phyloP scores from a whole-genome alignment of 2,888 invertebrate species.

The Eristalis tenax region DNA sequence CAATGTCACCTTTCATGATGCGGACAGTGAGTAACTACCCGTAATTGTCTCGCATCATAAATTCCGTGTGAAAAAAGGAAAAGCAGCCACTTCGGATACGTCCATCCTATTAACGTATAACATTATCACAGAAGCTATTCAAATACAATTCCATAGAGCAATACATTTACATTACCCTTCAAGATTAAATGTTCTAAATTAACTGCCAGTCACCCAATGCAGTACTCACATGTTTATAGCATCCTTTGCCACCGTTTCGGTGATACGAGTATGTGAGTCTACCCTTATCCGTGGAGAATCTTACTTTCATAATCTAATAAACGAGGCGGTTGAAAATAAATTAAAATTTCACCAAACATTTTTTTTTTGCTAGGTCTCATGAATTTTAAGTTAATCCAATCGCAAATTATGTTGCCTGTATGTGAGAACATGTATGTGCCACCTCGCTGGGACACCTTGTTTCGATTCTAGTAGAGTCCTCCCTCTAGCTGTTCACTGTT shows the following conservation, averaged over 20 bases:
- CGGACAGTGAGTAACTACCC: not conserved
- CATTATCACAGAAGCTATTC: not conserved
- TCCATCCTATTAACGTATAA: not conserved
- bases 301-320: constrained; percentile 69
- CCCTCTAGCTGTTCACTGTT: constrained; percentile 10
- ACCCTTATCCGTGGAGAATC: constrained; percentile 30
- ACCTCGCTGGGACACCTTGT: constrained; percentile 4
- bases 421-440: constrained; percentile 6
- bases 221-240: constrained; percentile 43
- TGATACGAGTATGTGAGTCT: constrained; percentile 45
- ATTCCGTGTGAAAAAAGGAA: not conserved
- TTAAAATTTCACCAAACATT: constrained; percentile 67
- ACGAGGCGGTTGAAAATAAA: constrained; percentile 69
- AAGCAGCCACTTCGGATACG: not conserved
- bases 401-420: constrained; percentile 48
- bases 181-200: constrained; percentile 24
- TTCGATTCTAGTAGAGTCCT: constrained; percentile 17
- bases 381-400: constrained; percentile 72
- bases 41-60: not conserved
- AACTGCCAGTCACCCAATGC: constrained; percentile 41
- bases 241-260: constrained; percentile 4
- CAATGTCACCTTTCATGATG: not conserved
- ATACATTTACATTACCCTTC: not conserved
- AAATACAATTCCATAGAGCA: not conserved
- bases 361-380: constrained; percentile 60